phyloP scores from a whole-genome alignment of 2,113 vertebrate species.

The Calonectris borealis region DNA sequence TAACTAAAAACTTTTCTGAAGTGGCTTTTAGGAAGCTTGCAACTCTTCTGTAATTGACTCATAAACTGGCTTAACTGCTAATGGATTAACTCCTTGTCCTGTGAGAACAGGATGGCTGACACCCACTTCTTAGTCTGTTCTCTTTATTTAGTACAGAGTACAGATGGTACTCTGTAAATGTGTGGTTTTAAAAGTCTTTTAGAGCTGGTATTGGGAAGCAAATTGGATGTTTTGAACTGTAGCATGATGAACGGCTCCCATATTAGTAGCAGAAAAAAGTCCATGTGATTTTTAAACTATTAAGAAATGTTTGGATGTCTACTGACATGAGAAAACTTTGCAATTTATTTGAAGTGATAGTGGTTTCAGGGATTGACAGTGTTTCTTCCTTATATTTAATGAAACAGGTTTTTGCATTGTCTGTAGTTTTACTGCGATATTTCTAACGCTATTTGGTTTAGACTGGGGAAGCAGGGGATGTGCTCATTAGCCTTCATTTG shows the following conservation, averaged over 20 bases:
- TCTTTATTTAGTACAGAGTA: neutral
- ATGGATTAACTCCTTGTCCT: conserved; percentile 31
- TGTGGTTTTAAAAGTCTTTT: neutral
- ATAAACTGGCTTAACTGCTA: neutral
- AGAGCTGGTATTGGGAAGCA: neutral
- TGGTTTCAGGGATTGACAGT: neutral
- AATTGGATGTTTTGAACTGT: neutral
- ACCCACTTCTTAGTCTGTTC: neutral
- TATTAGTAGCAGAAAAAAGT: neutral
- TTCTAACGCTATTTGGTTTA: neutral
- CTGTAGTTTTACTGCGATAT: neutral
- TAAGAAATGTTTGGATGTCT: neutral
- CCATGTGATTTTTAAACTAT: neutral
- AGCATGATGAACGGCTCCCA: neutral
- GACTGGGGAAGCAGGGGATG: neutral
- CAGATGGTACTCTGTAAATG: neutral
- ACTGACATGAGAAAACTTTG: neutral
- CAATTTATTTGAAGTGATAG: neutral
- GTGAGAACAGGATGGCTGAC: neutral
- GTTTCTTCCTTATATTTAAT: neutral
- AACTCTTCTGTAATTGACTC: neutral
- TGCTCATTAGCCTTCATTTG: neutral
- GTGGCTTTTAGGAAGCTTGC: conserved; percentile 5
- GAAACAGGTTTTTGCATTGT: neutral
- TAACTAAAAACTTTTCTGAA: neutral